phyloP scores from a whole-genome alignment of 2,797 vertebrate genomes.

The Rhodeus uyekii region DNA sequence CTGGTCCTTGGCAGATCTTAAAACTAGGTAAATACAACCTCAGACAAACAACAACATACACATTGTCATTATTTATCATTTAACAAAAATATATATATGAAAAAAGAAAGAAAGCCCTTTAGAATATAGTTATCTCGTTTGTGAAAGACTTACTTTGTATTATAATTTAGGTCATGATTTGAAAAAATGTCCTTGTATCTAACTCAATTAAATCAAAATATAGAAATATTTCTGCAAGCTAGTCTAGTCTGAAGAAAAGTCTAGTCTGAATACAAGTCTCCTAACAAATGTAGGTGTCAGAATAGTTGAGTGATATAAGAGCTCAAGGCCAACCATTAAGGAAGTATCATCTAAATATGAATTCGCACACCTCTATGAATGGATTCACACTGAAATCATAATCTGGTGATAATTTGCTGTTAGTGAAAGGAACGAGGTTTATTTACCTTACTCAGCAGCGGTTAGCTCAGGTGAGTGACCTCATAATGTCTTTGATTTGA shows the following conservation, averaged over 20 bases:
- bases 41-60: too few species aligned
- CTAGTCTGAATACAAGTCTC: neutral
- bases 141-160: neutral
- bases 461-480: constrained; percentile 10
- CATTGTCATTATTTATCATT: too few species aligned
- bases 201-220: neutral
- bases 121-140: too few species aligned
- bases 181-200: neutral
- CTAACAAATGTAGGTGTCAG: neutral
- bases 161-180: neutral
- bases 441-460: neutral
- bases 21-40: too few species aligned
- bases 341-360: neutral
- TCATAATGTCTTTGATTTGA: constrained; percentile 14
- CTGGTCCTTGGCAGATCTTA: too few species aligned
- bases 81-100: too few species aligned
- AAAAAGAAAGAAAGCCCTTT: too few species aligned
- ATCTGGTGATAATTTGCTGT: constrained; percentile 30
- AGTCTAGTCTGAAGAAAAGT: too few species aligned
- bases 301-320: constrained; percentile 2
- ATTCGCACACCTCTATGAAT: neutral
- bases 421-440: neutral
- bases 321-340: neutral
- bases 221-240: neutral
- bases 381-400: constrained; percentile 18